These are phyloP conservation scores for Phocoena sinus DNA, from an alignment of 2,113 vertebrate species.

Conservation along the genomic window DNA sequence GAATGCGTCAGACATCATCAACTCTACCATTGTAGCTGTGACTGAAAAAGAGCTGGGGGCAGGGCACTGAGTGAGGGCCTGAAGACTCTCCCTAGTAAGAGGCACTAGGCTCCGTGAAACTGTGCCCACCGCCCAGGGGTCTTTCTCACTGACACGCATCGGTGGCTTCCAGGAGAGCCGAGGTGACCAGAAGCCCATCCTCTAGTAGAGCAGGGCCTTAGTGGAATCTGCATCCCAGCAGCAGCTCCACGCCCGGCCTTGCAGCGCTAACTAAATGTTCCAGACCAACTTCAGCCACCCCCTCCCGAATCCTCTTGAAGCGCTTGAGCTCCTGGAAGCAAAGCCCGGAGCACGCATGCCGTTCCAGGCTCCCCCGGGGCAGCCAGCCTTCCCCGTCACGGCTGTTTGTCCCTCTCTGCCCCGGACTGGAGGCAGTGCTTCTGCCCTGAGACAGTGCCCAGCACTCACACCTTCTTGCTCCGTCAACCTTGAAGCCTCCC, in stretches of 20 bases:
- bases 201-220: neutral
- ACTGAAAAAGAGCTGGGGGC: too few relatives aligned
- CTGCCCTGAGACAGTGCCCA: neutral
- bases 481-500: neutral
- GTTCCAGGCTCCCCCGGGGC: neutral
- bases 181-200: neutral
- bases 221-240: fast-evolving
- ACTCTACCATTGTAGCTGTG: fast-evolving
- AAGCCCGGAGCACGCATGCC: neutral
- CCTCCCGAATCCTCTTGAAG: neutral
- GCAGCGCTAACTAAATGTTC: neutral
- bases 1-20: fast-evolving
- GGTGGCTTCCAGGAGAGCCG: neutral
- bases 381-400: neutral
- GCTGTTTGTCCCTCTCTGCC: neutral
- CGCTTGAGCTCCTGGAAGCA: neutral
- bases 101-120: neutral
- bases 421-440: neutral
- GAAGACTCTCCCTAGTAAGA: neutral
- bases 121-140: fast-evolving
- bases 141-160: fast-evolving
- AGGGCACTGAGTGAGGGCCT: fast-evolving
- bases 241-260: fast-evolving
- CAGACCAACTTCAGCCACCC: neutral
- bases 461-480: neutral